Base-by-base conservation (phyloP, 2,797 vertebrate species). In the Enteromius paludinosus region DNA sequence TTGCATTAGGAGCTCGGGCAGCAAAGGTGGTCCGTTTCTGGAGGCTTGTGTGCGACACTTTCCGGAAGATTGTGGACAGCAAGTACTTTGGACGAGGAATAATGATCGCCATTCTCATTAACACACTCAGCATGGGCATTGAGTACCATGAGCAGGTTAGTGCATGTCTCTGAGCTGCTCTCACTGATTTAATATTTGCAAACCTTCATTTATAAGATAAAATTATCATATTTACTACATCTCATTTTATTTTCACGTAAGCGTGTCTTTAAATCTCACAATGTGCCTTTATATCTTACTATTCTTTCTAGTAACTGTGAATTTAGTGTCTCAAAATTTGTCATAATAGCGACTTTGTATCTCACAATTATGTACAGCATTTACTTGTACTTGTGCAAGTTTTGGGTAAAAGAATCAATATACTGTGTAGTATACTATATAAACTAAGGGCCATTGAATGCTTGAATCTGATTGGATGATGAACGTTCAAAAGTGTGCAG, bases 51-150 rank as follows among this genome's bases (percentile, higher is more conserved):
- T 98, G 97, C 0, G 96, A 98, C 87, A 99, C 98, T 0, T 97
- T 97, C 87, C 92, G 87, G 23, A 97, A 97, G 90, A 97, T 97
- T 0, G 96, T 97, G 86, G 96, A 97, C 91, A 97, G 96, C 95
- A 97, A 97, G 81, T 97, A 97, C 87, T 97, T 97, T 0, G 96
- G 96, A 52, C 94, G 95, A 10, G 96, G 96, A 62, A 97, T 97
- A 90, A 97, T 97, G 96, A 96, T 97, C 4, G 96, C 96, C 81
- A 97, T 97, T 87, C 93, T 97, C 81, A 96, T 97, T 87, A 97
- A 97, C 88, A 97, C 96, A 0, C 94, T 97, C 83, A 97, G 96
- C 93, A 97, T 97, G 96, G 96, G 96, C 20, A 96, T 97, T 0
- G 96, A 97, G 88, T 97, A 96, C 91, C 96, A 97, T 0, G 96